phyloP scores from a whole-genome alignment of 2,113 vertebrate genomes.

The Vimba vimba region DNA sequence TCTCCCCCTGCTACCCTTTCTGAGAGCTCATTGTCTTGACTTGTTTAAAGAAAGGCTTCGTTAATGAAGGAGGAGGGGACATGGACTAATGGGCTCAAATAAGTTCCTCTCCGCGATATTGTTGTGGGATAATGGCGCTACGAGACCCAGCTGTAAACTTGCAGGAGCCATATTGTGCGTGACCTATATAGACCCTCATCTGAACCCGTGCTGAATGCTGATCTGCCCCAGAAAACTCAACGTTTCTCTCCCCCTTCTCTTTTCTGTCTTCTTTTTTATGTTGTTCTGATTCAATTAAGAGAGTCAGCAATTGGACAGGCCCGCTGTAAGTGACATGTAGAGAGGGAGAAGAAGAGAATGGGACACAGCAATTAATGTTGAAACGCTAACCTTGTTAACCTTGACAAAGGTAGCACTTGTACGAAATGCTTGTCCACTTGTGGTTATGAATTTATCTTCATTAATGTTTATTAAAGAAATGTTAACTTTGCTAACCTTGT shows the following conservation, averaged over 20 bases:
- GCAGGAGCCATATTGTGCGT: slow-evolving; percentile 69
- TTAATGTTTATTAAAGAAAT: not conserved
- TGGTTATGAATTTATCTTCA: not conserved
- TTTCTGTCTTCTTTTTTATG: slow-evolving; percentile 22
- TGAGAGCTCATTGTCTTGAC: slow-evolving; percentile 83
- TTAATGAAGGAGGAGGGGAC: slow-evolving; percentile 81
- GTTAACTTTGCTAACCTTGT: not conserved
- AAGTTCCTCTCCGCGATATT: slow-evolving; percentile 73
- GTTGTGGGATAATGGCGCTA: slow-evolving; percentile 69
- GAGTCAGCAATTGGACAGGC: slow-evolving; percentile 43
- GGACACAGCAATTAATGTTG: slow-evolving; percentile 17
- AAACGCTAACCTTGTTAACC: slow-evolving; percentile 32
- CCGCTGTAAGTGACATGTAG: slow-evolving; percentile 30
- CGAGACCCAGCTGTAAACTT: slow-evolving; percentile 67
- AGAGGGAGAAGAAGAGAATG: slow-evolving; percentile 26
- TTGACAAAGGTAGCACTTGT: not conserved
- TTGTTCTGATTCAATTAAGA: slow-evolving; percentile 58
- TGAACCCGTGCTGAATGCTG: slow-evolving; percentile 63
- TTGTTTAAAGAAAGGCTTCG: slow-evolving; percentile 71
- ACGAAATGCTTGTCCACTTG: slow-evolving; percentile 9
- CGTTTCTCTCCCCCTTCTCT: slow-evolving; percentile 7
- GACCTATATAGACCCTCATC: slow-evolving; percentile 71
- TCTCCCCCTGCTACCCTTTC: slow-evolving; percentile 48
- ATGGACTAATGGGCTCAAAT: slow-evolving; percentile 81
- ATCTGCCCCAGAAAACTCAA: slow-evolving; percentile 46